Evolutionary conservation across 2,888 invertebrate species (phyloP).

Genomic region (Lagria hirta): DNA sequence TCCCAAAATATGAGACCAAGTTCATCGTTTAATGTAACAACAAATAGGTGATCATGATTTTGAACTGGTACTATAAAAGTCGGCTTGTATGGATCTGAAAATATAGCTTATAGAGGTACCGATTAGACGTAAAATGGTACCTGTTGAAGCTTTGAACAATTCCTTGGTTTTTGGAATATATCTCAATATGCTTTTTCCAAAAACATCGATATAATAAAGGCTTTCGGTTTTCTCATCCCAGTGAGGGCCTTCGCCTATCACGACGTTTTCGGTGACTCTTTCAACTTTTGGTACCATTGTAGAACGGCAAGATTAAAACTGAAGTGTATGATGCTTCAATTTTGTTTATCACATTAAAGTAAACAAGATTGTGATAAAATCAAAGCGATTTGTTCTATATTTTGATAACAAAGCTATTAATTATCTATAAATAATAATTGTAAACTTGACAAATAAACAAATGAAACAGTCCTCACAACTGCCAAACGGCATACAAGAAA

Average conservation of each 20-base stretch:
- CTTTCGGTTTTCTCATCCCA: conserved; percentile 63
- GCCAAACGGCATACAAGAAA: too few species aligned
- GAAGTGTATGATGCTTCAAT: too few species aligned
- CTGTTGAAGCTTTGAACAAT: conserved; percentile 9
- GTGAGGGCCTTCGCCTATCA: conserved; percentile 66
- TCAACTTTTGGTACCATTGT: conserved; percentile 46
- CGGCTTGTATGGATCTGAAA: conserved; percentile 36
- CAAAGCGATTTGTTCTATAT: too few species aligned
- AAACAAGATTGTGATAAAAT: too few species aligned
- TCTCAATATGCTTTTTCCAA: conserved; percentile 4
- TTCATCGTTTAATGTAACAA: conserved; percentile 62
- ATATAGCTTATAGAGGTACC: too few species aligned
- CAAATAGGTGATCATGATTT: conserved; percentile 62
- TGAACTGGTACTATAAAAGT: conserved; percentile 67
- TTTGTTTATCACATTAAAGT: too few species aligned
- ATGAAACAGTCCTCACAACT: too few species aligned
- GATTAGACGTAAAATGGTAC: too few species aligned
- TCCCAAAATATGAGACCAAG: conserved; percentile 67
- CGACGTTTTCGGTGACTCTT: conserved; percentile 54
- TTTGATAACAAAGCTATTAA: too few species aligned
- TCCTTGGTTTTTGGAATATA: conserved; percentile 8
- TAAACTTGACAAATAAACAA: too few species aligned
- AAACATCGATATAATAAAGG: conserved; percentile 63
- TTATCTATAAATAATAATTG: too few species aligned
- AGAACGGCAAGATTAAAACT: too few species aligned